Percentiles rank a stretch among this genome's conserved stretches.
Evolutionary conservation across 53 echinoderm and acorn worm genomes (phyloP).

Genomic region (Mesocentrotus franciscanus): DNA sequence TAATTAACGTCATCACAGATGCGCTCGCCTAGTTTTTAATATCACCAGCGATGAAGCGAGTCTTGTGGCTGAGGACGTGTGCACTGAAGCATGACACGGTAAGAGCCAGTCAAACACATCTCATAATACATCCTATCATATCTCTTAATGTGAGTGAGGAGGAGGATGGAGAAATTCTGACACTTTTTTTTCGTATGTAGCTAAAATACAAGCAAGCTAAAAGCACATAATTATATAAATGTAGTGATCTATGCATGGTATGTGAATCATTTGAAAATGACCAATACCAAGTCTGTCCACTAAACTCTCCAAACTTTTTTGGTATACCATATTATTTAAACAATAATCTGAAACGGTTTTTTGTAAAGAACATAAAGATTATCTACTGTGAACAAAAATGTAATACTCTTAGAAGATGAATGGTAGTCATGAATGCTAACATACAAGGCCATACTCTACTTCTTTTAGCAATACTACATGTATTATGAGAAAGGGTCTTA

Average conservation of each 20-base stretch:
- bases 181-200: neutral
- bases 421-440: neutral
- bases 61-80: slow-evolving; percentile 35
- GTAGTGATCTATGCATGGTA: too few relatives aligned
- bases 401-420: neutral
- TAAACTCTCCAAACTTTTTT: too few relatives aligned
- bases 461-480: too few relatives aligned
- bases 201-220: neutral
- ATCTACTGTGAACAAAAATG: neutral
- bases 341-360: neutral
- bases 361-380: neutral
- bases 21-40: slow-evolving; percentile 49
- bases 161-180: neutral
- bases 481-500: neutral
- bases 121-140: neutral
- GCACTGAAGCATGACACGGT: neutral
- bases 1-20: slow-evolving; percentile 49
- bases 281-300: too few relatives aligned
- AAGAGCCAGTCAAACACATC: slow-evolving; percentile 37
- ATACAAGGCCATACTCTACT: neutral
- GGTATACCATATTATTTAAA: neutral
- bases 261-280: neutral
- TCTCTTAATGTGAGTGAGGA: neutral
- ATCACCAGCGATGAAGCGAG: slow-evolving; percentile 31
- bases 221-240: neutral